Conservation (phyloP, 1,140 invertebrate genomes). For the Microvelia longipes region DNA sequence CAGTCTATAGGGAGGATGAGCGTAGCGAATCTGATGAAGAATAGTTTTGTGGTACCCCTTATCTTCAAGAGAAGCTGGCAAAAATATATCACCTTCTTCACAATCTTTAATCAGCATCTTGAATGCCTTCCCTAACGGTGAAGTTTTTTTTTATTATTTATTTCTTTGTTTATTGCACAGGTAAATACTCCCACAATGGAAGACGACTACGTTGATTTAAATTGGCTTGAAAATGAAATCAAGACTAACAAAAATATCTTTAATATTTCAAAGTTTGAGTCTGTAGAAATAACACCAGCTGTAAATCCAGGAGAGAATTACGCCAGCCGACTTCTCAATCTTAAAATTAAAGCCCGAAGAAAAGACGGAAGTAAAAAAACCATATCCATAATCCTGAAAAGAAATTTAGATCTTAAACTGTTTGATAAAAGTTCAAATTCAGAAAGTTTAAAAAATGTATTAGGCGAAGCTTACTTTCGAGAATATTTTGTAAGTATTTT, state of each 20-base stretch:
- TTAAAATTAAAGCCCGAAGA: background rate
- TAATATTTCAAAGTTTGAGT: background rate
- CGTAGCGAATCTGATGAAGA: too few species aligned
- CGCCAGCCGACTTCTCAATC: background rate
- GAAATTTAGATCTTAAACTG: background rate
- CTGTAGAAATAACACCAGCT: background rate
- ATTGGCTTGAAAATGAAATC: background rate
- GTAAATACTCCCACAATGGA: too few species aligned
- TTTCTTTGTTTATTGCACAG: too few species aligned
- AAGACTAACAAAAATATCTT: background rate
- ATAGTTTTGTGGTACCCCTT: too few species aligned
- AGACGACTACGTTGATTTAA: background rate
- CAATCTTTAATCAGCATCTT: too few species aligned
- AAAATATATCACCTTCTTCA: too few species aligned
- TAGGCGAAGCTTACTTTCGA: background rate
- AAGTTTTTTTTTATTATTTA: too few species aligned
- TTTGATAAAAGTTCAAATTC: background rate
- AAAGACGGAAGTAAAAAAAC: background rate
- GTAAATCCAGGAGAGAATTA: background rate
- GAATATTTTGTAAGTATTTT: background rate
- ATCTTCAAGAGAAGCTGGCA: too few species aligned
- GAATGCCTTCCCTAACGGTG: too few species aligned
- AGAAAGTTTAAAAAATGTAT: background rate
- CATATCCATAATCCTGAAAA: background rate
- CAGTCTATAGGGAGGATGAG: too few species aligned